phyloP scores from a whole-genome alignment of 1,140 invertebrate genomes.

The Drosophila quadrilineata region DNA sequence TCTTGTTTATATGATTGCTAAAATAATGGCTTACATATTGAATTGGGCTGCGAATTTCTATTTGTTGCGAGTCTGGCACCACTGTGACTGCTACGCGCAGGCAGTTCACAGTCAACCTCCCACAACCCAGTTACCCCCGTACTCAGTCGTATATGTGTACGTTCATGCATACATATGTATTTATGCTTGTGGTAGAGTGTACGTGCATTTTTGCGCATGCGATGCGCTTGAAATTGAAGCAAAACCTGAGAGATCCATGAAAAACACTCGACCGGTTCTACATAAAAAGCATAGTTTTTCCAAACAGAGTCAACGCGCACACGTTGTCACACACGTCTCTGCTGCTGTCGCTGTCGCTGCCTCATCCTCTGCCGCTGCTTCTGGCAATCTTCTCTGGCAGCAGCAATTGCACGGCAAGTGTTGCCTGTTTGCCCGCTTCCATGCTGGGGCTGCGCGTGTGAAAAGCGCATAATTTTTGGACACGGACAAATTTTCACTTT shows the following conservation, averaged over 20 bases:
- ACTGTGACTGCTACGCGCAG: too few species aligned
- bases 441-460: constrained; percentile 56
- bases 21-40: too few species aligned
- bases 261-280: constrained; percentile 53
- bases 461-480: constrained; percentile 80
- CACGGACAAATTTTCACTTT: constrained; percentile 80
- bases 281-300: constrained; percentile 57
- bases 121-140: not conserved
- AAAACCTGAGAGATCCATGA: constrained; percentile 29
- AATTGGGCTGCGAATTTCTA: too few species aligned
- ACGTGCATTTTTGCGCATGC: constrained; percentile 33
- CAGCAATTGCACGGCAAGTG: not conserved
- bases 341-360: too few species aligned
- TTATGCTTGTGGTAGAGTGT: too few species aligned
- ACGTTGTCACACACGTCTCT: constrained; percentile 51
- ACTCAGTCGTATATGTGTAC: not conserved
- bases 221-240: constrained; percentile 22
- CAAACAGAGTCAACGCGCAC: constrained; percentile 47
- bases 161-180: not conserved
- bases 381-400: not conserved
- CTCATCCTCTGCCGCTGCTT: not conserved
- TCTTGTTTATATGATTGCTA: too few species aligned
- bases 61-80: too few species aligned
- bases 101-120: too few species aligned
- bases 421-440: too few species aligned